These are phyloP conservation scores for Urocitellus parryii DNA, from an alignment of 2,113 vertebrate genomes.

Conservation along the genomic window DNA sequence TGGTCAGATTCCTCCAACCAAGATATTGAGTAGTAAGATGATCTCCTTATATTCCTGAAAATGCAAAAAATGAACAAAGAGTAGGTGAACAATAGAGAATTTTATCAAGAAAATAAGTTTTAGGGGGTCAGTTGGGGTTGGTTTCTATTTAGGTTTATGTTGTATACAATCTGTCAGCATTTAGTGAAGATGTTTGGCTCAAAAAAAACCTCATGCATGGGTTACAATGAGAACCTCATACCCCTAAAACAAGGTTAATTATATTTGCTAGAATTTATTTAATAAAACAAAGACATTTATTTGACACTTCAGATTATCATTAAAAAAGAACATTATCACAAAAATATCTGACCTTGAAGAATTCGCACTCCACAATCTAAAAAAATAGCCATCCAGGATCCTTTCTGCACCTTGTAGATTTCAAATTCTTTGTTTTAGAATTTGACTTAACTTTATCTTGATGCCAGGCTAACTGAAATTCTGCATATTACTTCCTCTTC, in stretches of 20 bases:
- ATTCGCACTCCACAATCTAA: neutral
- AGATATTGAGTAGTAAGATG: neutral
- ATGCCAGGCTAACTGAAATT: neutral
- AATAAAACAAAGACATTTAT: neutral
- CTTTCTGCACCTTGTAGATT: neutral
- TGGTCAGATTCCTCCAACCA: neutral
- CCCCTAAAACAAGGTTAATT: neutral
- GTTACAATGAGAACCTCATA: neutral
- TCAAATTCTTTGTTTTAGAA: slow-evolving; percentile 24
- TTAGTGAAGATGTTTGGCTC: neutral
- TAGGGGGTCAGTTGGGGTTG: neutral
- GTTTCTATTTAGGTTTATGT: neutral
- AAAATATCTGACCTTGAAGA: neutral
- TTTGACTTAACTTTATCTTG: slow-evolving; percentile 53
- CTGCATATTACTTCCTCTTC: slow-evolving; percentile 29
- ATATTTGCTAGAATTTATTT: neutral
- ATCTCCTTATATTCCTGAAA: neutral
- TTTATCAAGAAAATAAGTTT: neutral
- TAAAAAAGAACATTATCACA: neutral
- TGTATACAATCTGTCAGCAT: neutral
- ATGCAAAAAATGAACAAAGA: neutral
- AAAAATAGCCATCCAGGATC: neutral
- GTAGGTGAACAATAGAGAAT: neutral
- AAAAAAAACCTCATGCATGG: neutral
- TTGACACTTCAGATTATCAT: neutral